Percentiles rank a stretch among this genome's conserved stretches.
Evolutionary conservation across 1,140 invertebrate species (phyloP).

Genomic region (Araneus ventricosus): DNA sequence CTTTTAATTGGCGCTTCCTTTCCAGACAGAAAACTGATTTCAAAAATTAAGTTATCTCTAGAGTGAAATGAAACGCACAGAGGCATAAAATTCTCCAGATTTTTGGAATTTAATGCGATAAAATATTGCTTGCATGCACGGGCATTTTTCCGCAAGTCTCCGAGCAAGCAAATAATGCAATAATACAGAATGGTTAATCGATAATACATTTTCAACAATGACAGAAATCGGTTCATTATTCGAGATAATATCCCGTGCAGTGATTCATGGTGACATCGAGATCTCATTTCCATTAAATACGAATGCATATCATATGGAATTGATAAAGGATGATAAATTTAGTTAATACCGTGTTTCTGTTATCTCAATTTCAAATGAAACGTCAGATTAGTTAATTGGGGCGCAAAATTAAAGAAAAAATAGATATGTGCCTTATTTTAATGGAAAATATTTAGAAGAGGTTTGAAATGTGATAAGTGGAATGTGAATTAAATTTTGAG

Average conservation of each 20-base stretch:
- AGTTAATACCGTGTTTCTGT: too few relatives aligned
- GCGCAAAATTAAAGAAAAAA: too few relatives aligned
- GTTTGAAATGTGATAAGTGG: too few relatives aligned
- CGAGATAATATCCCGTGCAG: not conserved
- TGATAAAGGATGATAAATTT: too few relatives aligned
- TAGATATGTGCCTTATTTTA: too few relatives aligned
- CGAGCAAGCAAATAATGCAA: not conserved
- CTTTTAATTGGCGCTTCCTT: not conserved
- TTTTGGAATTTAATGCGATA: slow-evolving; percentile 3
- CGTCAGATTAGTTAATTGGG: too few relatives aligned
- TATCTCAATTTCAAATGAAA: too few relatives aligned
- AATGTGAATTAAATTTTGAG: too few relatives aligned
- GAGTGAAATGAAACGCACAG: not conserved
- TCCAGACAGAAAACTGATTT: not conserved
- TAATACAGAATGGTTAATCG: not conserved
- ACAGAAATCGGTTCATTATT: not conserved
- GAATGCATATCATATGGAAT: too few relatives aligned
- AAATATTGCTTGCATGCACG: not conserved
- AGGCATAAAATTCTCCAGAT: not conserved
- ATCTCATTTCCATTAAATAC: not conserved
- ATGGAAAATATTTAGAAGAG: too few relatives aligned
- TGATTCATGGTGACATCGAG: not conserved
- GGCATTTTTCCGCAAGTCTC: not conserved
- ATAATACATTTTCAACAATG: not conserved
- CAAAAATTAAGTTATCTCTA: not conserved